Conservation (phyloP, 2,797 vertebrate species). For the Pteropus rufus region DNA sequence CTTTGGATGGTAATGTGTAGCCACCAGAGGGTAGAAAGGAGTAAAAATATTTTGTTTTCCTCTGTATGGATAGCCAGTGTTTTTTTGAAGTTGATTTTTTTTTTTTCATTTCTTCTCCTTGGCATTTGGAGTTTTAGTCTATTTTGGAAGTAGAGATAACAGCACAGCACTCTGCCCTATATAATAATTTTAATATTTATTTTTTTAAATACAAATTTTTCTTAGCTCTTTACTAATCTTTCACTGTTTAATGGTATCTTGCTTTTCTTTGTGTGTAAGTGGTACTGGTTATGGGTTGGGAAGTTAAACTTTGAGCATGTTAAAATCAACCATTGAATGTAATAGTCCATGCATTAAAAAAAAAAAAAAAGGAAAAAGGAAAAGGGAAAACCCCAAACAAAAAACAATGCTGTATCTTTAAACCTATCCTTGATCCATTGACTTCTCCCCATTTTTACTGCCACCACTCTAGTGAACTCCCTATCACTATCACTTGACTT, state of each 20-base stretch:
- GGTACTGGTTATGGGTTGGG: not conserved
- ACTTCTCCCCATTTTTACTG: not conserved
- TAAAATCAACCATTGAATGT: constrained; percentile 1
- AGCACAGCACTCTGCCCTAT: not conserved
- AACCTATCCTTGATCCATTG: not conserved
- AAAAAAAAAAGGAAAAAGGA: not conserved
- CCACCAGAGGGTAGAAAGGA: constrained; percentile 51
- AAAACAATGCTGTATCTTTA: not conserved
- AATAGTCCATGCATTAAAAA: not conserved
- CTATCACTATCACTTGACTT: not conserved
- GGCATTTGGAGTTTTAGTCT: constrained; percentile 28
- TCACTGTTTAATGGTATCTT: constrained; percentile 33
- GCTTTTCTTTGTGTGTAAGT: constrained; percentile 24
- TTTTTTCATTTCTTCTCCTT: not conserved
- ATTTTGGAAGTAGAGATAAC: constrained; percentile 12
- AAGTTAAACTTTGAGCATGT: constrained; percentile 29
- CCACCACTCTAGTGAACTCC: not conserved
- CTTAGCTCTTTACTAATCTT: not conserved
- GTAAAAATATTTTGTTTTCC: constrained; percentile 41
- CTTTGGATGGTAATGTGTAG: not conserved
- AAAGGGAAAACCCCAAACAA: not conserved
- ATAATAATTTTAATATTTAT: not conserved
- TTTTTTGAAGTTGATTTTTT: not conserved
- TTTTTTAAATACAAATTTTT: not conserved
- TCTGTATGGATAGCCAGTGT: not conserved